Evolutionary conservation across 92 coral and sea anemone genomes (phyloP).

Genomic region (Phenganax stokvisi): DNA sequence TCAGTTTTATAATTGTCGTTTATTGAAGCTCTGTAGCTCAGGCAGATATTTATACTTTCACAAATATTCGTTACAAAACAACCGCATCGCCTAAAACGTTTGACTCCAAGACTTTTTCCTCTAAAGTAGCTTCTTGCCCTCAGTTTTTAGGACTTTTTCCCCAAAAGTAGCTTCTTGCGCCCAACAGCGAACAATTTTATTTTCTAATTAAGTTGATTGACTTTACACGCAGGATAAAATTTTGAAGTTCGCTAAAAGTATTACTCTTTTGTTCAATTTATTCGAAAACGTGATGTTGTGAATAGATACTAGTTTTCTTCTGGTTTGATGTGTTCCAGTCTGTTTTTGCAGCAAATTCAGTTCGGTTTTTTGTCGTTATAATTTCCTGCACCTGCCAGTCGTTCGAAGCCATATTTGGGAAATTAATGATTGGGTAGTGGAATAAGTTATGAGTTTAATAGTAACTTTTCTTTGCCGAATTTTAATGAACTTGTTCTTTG

Average conservation of each 20-base stretch:
- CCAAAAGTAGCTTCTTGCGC: not conserved
- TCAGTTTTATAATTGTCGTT: too few species aligned
- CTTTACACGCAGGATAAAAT: not conserved
- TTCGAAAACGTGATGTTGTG: not conserved
- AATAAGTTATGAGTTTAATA: not conserved
- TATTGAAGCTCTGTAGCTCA: too few species aligned
- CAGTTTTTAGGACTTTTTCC: not conserved
- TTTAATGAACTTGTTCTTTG: not conserved
- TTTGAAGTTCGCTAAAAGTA: not conserved
- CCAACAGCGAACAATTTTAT: conserved; percentile 12
- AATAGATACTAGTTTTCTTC: not conserved
- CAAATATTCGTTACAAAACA: too few species aligned
- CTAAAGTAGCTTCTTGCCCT: too few species aligned
- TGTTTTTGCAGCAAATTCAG: not conserved
- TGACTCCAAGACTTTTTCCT: too few species aligned
- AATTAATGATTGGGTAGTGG: conserved; percentile 10
- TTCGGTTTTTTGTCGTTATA: not conserved
- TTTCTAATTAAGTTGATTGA: not conserved
- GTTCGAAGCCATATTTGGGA: conserved; percentile 8
- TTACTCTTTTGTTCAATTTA: not conserved
- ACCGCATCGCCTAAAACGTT: too few species aligned
- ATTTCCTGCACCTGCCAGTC: conserved; percentile 13
- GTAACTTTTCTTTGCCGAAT: not conserved
- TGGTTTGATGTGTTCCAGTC: not conserved
- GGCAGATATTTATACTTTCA: too few species aligned